Evolutionary conservation across 2,888 invertebrate species (phyloP).

Genomic region (Sceliomorpha sp.): DNA sequence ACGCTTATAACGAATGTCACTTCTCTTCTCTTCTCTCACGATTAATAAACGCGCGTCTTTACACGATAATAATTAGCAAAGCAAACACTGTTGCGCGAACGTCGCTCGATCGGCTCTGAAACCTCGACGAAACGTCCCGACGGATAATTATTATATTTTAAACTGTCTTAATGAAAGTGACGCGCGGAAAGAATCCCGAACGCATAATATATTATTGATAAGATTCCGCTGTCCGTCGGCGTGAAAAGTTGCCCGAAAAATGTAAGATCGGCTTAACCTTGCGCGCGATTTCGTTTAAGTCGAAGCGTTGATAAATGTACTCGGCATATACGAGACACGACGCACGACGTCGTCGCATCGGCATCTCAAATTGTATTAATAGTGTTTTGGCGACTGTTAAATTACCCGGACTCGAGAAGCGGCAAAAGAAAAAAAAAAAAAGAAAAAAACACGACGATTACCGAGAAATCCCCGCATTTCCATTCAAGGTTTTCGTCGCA

Average conservation of each 20-base stretch:
- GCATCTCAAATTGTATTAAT: constrained; percentile 35
- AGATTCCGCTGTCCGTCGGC: constrained; percentile 4
- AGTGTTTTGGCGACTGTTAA: constrained; percentile 15
- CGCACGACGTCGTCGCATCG: constrained; percentile 34
- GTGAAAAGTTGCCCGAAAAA: constrained; percentile 23
- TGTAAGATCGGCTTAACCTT: constrained; percentile 54
- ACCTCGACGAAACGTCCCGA: too few species aligned
- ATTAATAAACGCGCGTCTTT: too few species aligned
- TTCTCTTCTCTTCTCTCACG: too few species aligned
- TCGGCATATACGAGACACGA: constrained; percentile 24
- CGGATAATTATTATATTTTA: too few species aligned
- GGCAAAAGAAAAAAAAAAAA: neutral
- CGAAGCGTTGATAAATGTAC: constrained; percentile 38
- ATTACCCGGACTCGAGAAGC: neutral
- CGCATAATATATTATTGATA: constrained; percentile 6
- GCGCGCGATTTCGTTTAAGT: constrained; percentile 39
- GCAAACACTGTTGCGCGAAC: too few species aligned
- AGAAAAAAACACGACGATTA: too few species aligned
- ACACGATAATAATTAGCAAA: too few species aligned
- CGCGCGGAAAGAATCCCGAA: neutral
- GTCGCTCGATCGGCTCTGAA: too few species aligned
- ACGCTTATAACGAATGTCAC: too few species aligned
- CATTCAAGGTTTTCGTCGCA: too few species aligned
- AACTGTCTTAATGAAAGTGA: constrained; percentile 7
- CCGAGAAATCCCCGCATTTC: too few species aligned